phyloP scores from a whole-genome alignment of 2,888 invertebrate genomes.

The Sinhomidia bicolor region DNA sequence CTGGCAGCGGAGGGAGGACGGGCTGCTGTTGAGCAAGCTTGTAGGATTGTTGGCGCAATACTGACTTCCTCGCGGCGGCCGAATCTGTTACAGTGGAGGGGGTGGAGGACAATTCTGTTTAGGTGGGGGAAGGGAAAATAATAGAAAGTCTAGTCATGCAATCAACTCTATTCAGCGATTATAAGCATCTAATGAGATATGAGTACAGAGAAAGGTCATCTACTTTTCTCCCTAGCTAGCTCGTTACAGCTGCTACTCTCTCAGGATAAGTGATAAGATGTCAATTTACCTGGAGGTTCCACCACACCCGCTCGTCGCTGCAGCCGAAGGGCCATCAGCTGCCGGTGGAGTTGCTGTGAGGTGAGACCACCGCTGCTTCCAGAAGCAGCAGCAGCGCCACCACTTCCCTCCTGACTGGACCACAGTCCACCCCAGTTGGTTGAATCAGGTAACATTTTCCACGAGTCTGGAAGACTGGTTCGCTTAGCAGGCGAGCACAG shows the following conservation, averaged over 20 bases:
- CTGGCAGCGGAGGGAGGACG: constrained; percentile 89
- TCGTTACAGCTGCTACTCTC: constrained; percentile 53
- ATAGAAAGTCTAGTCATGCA: not conserved
- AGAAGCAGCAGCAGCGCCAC: not conserved
- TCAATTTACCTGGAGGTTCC: constrained; percentile 76
- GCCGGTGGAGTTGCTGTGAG: constrained; percentile 77
- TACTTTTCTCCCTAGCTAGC: constrained; percentile 38
- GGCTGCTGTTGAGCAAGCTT: constrained; percentile 91
- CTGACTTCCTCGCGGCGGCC: constrained; percentile 76
- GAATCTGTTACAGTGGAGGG: constrained; percentile 68
- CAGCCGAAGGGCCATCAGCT: constrained; percentile 79
- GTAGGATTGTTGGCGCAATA: constrained; percentile 93
- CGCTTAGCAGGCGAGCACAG: constrained; percentile 79
- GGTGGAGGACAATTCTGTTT: constrained; percentile 68
- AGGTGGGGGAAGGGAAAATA: constrained; percentile 62
- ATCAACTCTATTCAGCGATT: no score
- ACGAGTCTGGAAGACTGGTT: constrained; percentile 77
- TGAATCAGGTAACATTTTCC: constrained; percentile 75
- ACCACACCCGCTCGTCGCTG: constrained; percentile 77
- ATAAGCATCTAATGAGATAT: not conserved
- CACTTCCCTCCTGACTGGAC: constrained; percentile 40
- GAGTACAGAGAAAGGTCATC: no score
- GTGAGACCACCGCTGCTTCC: constrained; percentile 52
- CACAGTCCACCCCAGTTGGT: constrained; percentile 37
- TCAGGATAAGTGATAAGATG: not conserved